Base-by-base conservation (phyloP, 2,888 invertebrate genomes). In the Hirtodrosophila alboralis region DNA sequence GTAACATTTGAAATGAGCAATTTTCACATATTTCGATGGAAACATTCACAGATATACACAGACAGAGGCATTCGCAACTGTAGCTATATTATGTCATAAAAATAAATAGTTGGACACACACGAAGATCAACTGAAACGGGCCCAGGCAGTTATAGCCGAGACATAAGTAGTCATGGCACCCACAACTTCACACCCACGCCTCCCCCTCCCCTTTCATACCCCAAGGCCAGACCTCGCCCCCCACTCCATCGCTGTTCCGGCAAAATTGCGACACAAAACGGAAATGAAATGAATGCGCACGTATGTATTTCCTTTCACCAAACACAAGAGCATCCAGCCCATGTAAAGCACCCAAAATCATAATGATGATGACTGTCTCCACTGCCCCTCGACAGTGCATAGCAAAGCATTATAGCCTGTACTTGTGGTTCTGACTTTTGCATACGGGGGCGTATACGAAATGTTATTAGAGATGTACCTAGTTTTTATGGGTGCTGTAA, bases 21-120 rank as follows among this genome's bases (percentile, higher is more conserved):
- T 81, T 81, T 83, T 80, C 81, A 81, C 81, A 79, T 79, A 78
- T 76, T 79, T 81, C 76, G 76, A 79, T 74, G 79, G 71, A 63
- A 77, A 62, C 76, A 66, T 65, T 77, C 64, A 56, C 49, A 66
- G 57, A 44, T 47, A 48, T 33, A 38, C 37, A 36, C 48, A 56
- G 31, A 10, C 14, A 27, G 10, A 23, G 44, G 59, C 45, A 64
- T 37, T 65, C 59, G 43, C 33, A 68, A 60, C 65, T 69, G 72
- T 52, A 69, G 76, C 76, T 72, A 76, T 77, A 79, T 78, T 76
- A 77, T 79, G 77, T 72, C 77, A 78, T 78, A 79, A 78, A 78
- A 78, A 80, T 75, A 80, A 78, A 79, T 79, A 79, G 78, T 79
- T 79, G 74, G 75, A 75, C 74, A 48, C 61, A 38, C 53, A 56